Conservation (phyloP, 2,113 vertebrate species). For the Ceuthmochares aereus region DNA sequence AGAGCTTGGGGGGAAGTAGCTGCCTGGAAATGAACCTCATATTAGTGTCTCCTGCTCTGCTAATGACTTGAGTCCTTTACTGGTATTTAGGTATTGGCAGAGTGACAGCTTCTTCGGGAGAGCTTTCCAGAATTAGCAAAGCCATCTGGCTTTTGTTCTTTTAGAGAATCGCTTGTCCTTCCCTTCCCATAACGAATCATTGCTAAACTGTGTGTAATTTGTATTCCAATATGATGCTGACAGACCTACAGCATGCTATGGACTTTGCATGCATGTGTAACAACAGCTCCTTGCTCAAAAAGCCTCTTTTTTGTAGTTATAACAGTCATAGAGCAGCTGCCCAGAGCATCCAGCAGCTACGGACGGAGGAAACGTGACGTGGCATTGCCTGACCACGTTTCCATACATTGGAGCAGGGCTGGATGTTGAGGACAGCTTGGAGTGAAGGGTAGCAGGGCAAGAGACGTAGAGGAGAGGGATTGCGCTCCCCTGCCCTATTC, state of each 20-base stretch:
- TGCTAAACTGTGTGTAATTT: background rate
- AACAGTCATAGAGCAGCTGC: background rate
- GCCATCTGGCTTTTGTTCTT: slow-evolving; percentile 59
- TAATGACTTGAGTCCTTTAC: background rate
- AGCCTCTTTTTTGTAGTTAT: background rate
- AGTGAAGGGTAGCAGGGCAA: accelerated
- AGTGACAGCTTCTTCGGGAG: background rate
- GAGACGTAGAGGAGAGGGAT: background rate
- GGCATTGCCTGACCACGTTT: accelerated
- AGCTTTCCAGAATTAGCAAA: slow-evolving; percentile 40
- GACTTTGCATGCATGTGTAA: accelerated
- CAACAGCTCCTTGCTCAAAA: background rate
- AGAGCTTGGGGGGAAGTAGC: background rate
- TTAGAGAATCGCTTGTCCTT: background rate
- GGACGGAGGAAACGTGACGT: background rate
- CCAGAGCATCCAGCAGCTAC: accelerated
- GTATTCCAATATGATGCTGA: accelerated
- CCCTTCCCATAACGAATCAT: background rate
- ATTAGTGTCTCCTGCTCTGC: background rate
- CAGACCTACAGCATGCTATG: accelerated
- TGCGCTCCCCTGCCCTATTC: accelerated
- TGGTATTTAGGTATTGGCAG: slow-evolving; percentile 31
- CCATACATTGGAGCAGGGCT: background rate
- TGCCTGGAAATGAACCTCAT: background rate
- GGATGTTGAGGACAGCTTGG: background rate